Percentiles rank a stretch among this genome's conserved stretches.
Conservation (phyloP, 1,140 invertebrate species). For the Amyelois transitella region DNA sequence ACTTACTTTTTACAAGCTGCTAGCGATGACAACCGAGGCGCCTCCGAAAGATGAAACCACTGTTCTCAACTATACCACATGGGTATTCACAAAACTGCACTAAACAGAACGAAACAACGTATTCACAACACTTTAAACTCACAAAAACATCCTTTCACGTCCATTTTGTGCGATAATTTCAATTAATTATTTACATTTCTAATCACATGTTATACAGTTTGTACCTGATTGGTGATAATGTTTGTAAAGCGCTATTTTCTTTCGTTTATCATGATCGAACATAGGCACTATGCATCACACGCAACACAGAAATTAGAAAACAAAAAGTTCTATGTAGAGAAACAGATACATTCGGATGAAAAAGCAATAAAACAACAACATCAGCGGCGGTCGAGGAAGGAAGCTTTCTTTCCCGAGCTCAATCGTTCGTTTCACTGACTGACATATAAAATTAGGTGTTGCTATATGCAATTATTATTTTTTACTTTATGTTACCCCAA, state of each 20-base stretch:
- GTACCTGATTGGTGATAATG: background rate
- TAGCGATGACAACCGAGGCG: background rate
- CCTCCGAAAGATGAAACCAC: background rate
- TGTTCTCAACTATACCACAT: background rate
- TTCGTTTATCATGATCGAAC: background rate
- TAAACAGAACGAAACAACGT: constrained; percentile 25
- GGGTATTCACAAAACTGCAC: background rate
- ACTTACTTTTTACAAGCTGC: background rate
- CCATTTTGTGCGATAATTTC: constrained; percentile 52
- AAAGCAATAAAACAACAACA: background rate
- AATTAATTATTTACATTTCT: constrained; percentile 58
- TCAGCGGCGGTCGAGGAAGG: background rate
- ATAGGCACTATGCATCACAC: background rate
- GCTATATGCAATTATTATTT: no score
- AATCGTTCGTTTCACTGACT: background rate
- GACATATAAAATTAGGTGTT: background rate
- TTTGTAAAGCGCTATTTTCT: background rate
- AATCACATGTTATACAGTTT: constrained; percentile 57
- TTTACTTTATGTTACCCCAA: no score
- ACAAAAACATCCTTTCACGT: constrained; percentile 54
- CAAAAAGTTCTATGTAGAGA: background rate
- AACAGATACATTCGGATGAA: background rate
- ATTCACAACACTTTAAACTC: constrained; percentile 48
- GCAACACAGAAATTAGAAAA: background rate
- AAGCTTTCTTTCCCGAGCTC: background rate